Evolutionary conservation across 2,888 invertebrate genomes (phyloP), one percentile per base, ranked within the genome.

Genomic region (Ferrisia virgata): DNA sequence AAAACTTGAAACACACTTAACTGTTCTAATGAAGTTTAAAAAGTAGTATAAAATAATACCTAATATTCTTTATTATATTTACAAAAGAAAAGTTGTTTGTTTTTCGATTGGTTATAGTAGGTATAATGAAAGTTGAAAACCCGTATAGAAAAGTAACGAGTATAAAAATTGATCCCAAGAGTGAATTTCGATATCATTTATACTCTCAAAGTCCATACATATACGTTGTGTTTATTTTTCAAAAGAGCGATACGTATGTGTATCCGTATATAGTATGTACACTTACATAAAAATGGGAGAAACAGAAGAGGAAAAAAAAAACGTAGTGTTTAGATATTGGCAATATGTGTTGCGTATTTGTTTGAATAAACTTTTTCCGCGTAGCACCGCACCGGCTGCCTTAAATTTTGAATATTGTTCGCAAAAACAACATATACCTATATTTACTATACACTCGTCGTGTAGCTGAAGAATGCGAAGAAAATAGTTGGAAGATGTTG

Each of bases 171-270:
- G 58, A 64, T 64, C 58, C 58, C 58, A 64, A 64, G 58, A 64
- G 58, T 64, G 58, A 28, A 64, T 64, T 64, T 64, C 58, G 58
- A 64, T 64, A 64, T 64, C 58, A 64, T 64, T 64, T 64, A 64
- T 64, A 28, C 28, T 64, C 58, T 11, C 58, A 13, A 28, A 64
- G 58, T 64, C 58, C 58, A 64, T 53, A 8, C 58, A 64, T 53
- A 8, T 64, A 64, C 58, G 58, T 64, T 64, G n/a, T 64, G 58
- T 64, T 64, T 64, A 64, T 28, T 25, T 64, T 64, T 64, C 58
- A 28, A 47, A 47, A 47, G 18, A 47, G 18, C 47, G 47, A 18
- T 18, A 13, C 11, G 11, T 40, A 18, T 47, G 47, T 18, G 47
- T 6, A 36, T 36, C 36, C 8, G 5, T 36, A 36, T 36, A 36